phyloP scores from a whole-genome alignment of 2,888 invertebrate genomes.

The Netelia melanura region DNA sequence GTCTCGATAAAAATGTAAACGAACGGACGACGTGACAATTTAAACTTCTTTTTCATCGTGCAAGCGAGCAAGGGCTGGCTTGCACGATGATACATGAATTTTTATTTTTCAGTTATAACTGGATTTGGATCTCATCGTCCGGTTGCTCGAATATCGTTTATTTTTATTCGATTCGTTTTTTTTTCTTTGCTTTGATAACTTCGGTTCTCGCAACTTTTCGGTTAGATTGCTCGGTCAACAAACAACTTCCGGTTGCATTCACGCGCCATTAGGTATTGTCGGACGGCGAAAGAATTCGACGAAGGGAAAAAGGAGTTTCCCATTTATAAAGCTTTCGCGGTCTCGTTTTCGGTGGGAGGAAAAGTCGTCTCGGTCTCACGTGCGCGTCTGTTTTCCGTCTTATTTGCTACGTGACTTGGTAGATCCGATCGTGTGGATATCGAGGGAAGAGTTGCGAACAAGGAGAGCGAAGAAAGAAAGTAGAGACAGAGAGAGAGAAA shows the following conservation, averaged over 20 bases:
- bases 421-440: slow-evolving; percentile 34
- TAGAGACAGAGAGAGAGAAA: not conserved
- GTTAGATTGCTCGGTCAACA: slow-evolving; percentile 10
- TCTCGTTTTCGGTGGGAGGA: slow-evolving; percentile 12
- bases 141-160: not conserved
- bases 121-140: not conserved
- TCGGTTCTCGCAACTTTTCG: not conserved
- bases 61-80: not conserved
- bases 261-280: slow-evolving; percentile 28
- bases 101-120: not conserved
- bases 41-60: not conserved
- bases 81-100: not conserved
- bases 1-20: not conserved
- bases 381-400: slow-evolving; percentile 35
- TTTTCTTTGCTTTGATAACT: not conserved
- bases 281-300: not conserved
- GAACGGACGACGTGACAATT: not conserved
- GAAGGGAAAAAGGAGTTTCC: not conserved
- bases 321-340: slow-evolving; percentile 52
- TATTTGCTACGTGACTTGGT: slow-evolving; percentile 61
- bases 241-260: slow-evolving; percentile 29
- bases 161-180: not conserved
- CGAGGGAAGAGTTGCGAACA: slow-evolving; percentile 29
- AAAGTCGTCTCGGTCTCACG: slow-evolving; percentile 37
- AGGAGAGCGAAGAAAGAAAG: slow-evolving; percentile 6